Evolutionary conservation across 2,797 vertebrate species (phyloP), one percentile per base, ranked within the genome.

Genomic region (Synanceia verrucosa): DNA sequence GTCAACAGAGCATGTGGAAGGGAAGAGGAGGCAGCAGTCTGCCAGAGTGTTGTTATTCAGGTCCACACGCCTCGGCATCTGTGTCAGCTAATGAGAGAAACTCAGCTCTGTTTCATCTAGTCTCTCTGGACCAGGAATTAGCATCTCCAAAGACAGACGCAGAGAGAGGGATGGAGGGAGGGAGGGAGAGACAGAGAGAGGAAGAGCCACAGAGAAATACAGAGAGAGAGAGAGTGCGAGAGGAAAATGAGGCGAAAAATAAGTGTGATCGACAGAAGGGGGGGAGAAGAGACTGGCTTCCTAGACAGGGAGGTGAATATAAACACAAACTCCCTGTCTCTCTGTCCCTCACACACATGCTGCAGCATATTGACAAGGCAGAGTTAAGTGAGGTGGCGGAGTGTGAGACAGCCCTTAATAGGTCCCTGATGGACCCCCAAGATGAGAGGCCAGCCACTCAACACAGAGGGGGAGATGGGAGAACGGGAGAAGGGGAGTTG

Each of bases 31-130:
- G 80, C 85, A 88, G 88, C 85, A 88, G 89, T 87, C 88, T 89
- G 88, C 89, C 89, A 88, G 86, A 88, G 86, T 73, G 91, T 93
- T 93, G 91, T 91, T 93, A 93, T 93, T 93, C 92, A 89, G 90
- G 92, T 92, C 92, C 90, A 92, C 90, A 88, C 90, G 88, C 90
- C 90, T 88, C 90, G 89, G 92, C 92, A 93, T 93, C 92, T 93
- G 92, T 93, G 92, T 92, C 90, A 93, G 92, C 91, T 93, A 93
- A 93, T 93, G 92, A 93, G 92, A 93, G 92, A 93, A 90, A 92
- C 90, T 92, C 92, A 81, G 89, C 90, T 91, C 89, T 85, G 92
- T 93, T 92, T 93, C 92, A 93, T 93, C 91, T 93, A 83, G 86
- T 92, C 92, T 92, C 92, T 88, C 88, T 34, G 92, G 92, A 93